phyloP scores from a whole-genome alignment of 2,113 vertebrate species.

The Alethe castanea region DNA sequence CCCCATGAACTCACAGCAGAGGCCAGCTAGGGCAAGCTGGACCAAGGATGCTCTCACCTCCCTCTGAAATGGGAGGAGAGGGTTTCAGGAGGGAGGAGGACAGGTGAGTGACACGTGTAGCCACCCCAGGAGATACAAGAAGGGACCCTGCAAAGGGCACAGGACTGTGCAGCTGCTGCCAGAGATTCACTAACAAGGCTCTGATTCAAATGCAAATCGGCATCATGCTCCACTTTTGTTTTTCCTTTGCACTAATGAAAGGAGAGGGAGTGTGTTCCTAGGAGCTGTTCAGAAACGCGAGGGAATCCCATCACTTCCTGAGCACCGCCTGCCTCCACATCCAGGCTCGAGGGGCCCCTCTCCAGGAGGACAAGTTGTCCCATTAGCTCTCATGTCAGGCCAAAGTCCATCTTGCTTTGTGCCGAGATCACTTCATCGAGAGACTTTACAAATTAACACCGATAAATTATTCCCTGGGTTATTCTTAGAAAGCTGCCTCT shows the following conservation, averaged over 20 bases:
- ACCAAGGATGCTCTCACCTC: background rate
- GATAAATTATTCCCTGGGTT: slow-evolving; percentile 25
- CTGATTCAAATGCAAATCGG: background rate
- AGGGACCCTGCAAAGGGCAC: background rate
- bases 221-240: background rate
- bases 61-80: background rate
- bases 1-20: background rate
- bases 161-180: background rate
- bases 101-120: background rate
- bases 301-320: background rate
- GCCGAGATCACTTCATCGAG: background rate
- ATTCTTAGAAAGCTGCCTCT: slow-evolving; percentile 41
- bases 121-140: background rate
- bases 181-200: background rate
- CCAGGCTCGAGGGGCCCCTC: background rate
- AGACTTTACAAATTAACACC: slow-evolving; percentile 70
- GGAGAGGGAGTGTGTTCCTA: background rate
- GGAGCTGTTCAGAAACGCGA: background rate
- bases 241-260: background rate
- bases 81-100: background rate
- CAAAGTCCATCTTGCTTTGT: slow-evolving; percentile 32
- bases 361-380: background rate
- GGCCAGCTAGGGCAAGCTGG: background rate
- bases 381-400: slow-evolving; percentile 40
- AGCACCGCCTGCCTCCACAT: background rate